Evolutionary conservation across 1,140 invertebrate species (phyloP), one percentile per base, ranked within the genome.

Genomic region (Galleria mellonella): DNA sequence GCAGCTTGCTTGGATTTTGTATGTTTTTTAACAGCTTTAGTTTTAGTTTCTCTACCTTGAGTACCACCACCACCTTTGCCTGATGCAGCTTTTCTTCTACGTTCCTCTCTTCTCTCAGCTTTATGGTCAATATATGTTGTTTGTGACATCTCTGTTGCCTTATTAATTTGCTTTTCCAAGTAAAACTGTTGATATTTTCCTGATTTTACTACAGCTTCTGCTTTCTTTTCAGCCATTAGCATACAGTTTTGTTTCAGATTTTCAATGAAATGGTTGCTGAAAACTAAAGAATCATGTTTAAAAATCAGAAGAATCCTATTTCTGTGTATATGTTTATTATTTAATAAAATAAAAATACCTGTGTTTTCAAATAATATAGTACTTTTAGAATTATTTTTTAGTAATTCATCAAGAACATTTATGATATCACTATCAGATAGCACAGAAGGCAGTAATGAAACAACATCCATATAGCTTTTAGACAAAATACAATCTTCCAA

Each of bases 11-110:
- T 70, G 36, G 72, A 76, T 78, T 86, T 62, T 76, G 83, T 47
- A 71, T 91, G 89, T 65, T 94, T 95, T 66, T 99, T 99, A 0
- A 93, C 94, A 4, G 96, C 93, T 79, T 97, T 98, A 0, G 95
- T 98, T 87, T 98, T 98, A 0, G 96, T 97, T 88, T 99, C 97
- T 43, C 97, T 88, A 0, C 97, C 97, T 85, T 98, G 96, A 23
- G 91, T 92, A 9, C 96, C 96, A 28, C 97, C 96, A 17, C 96
- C 96, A 33, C 89, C 90, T 89, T 97, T 97, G 2, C 96, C 95
- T 47, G 90, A 89, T 17, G 91, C 83, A 1, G 96, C 95, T 78
- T 97, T 97, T 66, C 96, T 96, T 50, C 94, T 89, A 28, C 96
- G 87, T 62, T 98, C 96, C 38, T 98, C 96, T 62, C 94, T 92